A percentile compares a stretch with the other conserved stretches of the same genome.
Conservation (phyloP, 2,797 vertebrate genomes). For the Parauchenoglanis punctatus region DNA sequence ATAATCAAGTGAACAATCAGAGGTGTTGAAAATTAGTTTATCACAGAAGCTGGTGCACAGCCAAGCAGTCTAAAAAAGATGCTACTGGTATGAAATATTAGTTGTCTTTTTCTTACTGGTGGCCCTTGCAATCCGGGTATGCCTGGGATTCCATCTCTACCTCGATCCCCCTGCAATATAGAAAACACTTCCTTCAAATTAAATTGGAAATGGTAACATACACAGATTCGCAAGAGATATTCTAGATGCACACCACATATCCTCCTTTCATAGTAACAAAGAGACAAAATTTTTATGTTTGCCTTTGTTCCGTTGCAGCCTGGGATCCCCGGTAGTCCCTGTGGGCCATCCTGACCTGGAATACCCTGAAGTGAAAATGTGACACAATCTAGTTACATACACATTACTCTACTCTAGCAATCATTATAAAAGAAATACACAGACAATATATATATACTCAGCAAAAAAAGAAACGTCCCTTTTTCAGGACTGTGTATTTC, state of each 20-base stretch:
- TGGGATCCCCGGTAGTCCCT: conserved; percentile 87
- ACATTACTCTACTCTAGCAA: not conserved
- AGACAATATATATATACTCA: not conserved
- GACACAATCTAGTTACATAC: conserved; percentile 17
- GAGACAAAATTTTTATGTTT: conserved; percentile 32
- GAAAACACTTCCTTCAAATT: conserved; percentile 16
- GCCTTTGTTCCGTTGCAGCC: conserved; percentile 99
- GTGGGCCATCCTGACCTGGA: conserved; percentile 92
- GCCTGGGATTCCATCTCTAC: conserved; percentile 82
- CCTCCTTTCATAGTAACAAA: conserved; percentile 4
- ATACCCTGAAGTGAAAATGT: conserved; percentile 79
- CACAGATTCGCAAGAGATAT: not conserved
- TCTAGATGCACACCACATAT: not conserved
- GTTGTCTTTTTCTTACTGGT: conserved; percentile 76
- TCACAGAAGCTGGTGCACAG: not conserved
- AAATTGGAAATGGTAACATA: not conserved
- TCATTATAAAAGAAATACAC: not conserved
- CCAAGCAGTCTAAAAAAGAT: not conserved
- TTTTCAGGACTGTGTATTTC: too few relatives aligned
- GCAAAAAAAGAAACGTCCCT: too few relatives aligned
- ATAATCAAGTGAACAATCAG: not conserved
- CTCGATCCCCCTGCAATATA: conserved; percentile 84
- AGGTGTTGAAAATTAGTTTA: not conserved
- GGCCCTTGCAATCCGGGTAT: conserved; percentile 81
- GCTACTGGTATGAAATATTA: not conserved